Conservation (phyloP, 2,797 vertebrate genomes). For the Alcedo atthis region DNA sequence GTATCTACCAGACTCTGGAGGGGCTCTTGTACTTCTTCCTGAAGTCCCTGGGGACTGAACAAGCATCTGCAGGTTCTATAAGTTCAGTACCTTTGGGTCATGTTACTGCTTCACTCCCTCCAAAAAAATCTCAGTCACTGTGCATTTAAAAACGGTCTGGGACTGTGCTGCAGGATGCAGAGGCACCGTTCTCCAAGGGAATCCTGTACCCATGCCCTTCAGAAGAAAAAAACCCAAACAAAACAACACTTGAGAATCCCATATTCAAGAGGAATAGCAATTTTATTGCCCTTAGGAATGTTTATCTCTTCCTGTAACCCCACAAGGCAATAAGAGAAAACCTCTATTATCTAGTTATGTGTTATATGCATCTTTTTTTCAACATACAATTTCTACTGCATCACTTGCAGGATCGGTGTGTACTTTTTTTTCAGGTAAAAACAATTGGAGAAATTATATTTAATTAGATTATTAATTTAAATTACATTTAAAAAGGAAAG, state of each 20-base stretch:
- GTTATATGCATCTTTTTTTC: background rate
- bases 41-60: background rate
- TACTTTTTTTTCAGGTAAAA: background rate
- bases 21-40: background rate
- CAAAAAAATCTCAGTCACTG: background rate
- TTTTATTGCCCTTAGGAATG: constrained; percentile 2
- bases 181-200: background rate
- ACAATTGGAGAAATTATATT: background rate
- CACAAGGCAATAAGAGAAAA: background rate
- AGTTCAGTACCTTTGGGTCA: background rate
- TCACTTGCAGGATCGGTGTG: background rate
- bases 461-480: constrained; percentile 14
- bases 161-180: rapidly evolving
- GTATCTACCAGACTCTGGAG: background rate
- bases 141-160: background rate
- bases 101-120: background rate
- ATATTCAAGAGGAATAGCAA: background rate
- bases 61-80: background rate
- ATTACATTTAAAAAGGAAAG: background rate
- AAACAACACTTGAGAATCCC: background rate
- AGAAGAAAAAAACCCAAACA: background rate
- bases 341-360: background rate
- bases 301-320: background rate
- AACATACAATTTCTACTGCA: background rate
- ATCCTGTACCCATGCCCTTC: background rate